These are phyloP conservation scores for Pandion haliaetus DNA, from an alignment of 2,113 vertebrate species.

Conservation along the genomic window DNA sequence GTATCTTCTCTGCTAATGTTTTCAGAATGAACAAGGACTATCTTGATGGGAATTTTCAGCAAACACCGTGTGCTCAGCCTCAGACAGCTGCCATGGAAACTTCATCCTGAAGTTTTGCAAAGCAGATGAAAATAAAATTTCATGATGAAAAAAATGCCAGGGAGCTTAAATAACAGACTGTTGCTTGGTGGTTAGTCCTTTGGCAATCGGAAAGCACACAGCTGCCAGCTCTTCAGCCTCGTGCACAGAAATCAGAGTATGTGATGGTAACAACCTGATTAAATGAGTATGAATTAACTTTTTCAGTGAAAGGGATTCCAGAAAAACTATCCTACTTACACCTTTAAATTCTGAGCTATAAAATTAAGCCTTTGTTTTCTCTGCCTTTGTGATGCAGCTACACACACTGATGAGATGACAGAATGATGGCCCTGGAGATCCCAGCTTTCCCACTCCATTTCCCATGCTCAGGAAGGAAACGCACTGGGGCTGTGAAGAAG, in stretches of 20 bases:
- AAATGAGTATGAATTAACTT: background rate
- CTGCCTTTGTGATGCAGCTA: background rate
- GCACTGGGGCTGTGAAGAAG: background rate
- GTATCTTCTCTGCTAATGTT: background rate
- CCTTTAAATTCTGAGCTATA: background rate
- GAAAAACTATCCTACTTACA: background rate
- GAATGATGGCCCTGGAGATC: background rate
- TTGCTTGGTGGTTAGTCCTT: slow-evolving; percentile 4
- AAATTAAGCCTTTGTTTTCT: background rate
- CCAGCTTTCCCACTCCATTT: background rate
- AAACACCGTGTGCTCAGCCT: background rate
- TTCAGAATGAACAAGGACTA: background rate
- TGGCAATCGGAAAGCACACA: background rate
- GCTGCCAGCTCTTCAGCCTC: background rate
- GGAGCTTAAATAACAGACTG: background rate
- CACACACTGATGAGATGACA: background rate
- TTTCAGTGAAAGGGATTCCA: background rate
- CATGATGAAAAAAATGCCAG: background rate
- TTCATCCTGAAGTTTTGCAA: background rate
- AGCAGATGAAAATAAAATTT: slow-evolving; percentile 8
- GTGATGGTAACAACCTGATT: background rate
- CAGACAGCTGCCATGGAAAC: background rate
- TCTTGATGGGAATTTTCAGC: background rate
- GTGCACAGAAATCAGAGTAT: background rate
- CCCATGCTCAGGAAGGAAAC: background rate